phyloP scores from a whole-genome alignment of 2,888 invertebrate genomes.

The Choreutis nemorana region DNA sequence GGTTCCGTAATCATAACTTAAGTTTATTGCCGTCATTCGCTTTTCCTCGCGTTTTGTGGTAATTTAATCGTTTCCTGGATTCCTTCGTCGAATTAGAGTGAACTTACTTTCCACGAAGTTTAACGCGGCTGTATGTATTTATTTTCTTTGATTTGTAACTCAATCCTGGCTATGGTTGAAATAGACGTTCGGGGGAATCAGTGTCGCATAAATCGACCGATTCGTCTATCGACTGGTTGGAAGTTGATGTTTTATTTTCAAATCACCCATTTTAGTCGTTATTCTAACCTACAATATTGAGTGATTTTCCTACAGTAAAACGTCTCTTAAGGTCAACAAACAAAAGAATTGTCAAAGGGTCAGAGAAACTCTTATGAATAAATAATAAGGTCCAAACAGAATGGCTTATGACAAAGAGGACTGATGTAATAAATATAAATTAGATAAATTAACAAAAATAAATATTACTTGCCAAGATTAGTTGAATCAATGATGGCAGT shows the following conservation, averaged over 20 bases:
- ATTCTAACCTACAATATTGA: too few species aligned
- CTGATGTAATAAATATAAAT: too few species aligned
- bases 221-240: conserved; percentile 16
- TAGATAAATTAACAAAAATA: too few species aligned
- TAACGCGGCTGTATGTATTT: background rate
- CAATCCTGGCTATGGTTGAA: conserved; percentile 15
- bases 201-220: conserved; percentile 17
- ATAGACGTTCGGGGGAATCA: conserved; percentile 15
- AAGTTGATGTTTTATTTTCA: conserved; percentile 1
- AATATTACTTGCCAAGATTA: too few species aligned
- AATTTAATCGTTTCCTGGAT: conserved; percentile 45
- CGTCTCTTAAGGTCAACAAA: conserved; percentile 7
- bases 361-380: conserved; percentile 3
- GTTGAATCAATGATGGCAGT: too few species aligned
- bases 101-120: background rate
- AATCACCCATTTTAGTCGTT: background rate
- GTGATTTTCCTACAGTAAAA: conserved; percentile 5
- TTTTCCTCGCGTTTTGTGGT: conserved; percentile 36
- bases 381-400: too few species aligned
- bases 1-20: conserved; percentile 29
- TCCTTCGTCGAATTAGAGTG: conserved; percentile 3
- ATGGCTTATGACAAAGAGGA: too few species aligned
- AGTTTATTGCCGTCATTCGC: conserved; percentile 34
- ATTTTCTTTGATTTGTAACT: conserved; percentile 18
- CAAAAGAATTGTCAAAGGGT: conserved; percentile 4